Base-by-base conservation (phyloP, 2,113 vertebrate species). In the Pristiophorus japonicus region DNA sequence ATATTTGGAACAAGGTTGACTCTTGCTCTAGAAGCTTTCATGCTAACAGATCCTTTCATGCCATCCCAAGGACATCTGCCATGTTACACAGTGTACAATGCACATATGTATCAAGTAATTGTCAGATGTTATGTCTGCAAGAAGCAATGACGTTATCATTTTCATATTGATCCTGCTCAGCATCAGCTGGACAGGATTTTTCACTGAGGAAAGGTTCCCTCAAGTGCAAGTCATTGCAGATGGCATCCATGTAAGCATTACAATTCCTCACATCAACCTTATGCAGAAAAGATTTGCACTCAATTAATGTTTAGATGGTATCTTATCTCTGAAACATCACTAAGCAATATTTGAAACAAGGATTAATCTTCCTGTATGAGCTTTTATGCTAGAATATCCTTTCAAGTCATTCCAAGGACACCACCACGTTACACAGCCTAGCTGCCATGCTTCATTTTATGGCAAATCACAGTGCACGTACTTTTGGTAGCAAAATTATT, bases 51-150 rank as follows among this genome's bases (percentile, higher is more conserved):
- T 92, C 59, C n/a, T 38, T 65, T 38, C 59, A 65, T 22, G 14
- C 16, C n/a, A 45, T 63, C 88, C 59, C 34, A 18, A 34, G 51
- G 88, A 92, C 88, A 92, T 42, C 34, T 63, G n/a, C 62, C 20
- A 20, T 38, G n/a, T 38, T 38, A 62, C 4, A 81, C 0, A 10
- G 34, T 63, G 34, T 92, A 59, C 34, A 38, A 38, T 38, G 34
- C 59, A 63, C 34, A 92, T 88, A 87, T 55, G 47, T 55, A 90
- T 90, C 87, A 92, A 63, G 7, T 92, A 63, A 92, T 92, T 92
- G 59, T 92, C 88, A 65, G 12, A 92, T 38, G 59, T 0, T 63
- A 63, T 38, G 88, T n/a, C n/a, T n/a, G n/a, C n/a, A n/a, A n/a
- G n/a, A n/a, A n/a, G n/a, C n/a, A n/a, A n/a, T n/a, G n/a, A n/a